Conservation (phyloP, 2,888 invertebrate species). For the Sarcophaga variegata region DNA sequence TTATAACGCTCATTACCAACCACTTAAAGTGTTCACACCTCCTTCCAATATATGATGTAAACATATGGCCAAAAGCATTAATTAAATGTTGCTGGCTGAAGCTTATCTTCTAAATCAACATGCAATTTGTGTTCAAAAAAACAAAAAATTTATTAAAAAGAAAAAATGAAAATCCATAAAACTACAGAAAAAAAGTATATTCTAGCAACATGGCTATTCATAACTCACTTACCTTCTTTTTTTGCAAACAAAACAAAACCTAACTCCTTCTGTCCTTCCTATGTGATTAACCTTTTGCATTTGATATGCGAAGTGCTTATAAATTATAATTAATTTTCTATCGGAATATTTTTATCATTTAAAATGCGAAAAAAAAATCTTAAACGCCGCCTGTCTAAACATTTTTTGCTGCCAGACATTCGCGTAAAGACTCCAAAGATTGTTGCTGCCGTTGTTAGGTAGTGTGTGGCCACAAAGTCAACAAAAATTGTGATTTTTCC, state of each 20-base stretch:
- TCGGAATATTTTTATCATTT: conserved; percentile 43
- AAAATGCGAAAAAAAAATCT: conserved; percentile 49
- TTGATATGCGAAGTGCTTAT: conserved; percentile 43
- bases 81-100: background rate
- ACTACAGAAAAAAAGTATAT: background rate
- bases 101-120: background rate
- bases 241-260: background rate
- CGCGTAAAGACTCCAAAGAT: background rate
- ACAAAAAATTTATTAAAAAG: background rate
- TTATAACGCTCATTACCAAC: conserved; percentile 38
- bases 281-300: conserved; percentile 59
- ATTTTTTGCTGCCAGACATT: background rate
- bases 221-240: conserved; percentile 30
- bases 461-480: background rate
- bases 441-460: background rate
- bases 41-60: background rate
- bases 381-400: conserved; percentile 62
- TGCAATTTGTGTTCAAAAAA: background rate
- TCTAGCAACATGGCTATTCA: conserved; percentile 57
- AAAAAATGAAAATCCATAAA: background rate
- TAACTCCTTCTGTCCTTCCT: conserved; percentile 16
- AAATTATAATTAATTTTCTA: conserved; percentile 66
- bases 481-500: background rate
- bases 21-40: conserved; percentile 51
- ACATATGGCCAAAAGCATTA: conserved; percentile 36